A percentile compares a stretch with the other conserved stretches of the same genome.
phyloP scores from a whole-genome alignment of 2,888 invertebrate species.

The Oegoconia quadripuncta region DNA sequence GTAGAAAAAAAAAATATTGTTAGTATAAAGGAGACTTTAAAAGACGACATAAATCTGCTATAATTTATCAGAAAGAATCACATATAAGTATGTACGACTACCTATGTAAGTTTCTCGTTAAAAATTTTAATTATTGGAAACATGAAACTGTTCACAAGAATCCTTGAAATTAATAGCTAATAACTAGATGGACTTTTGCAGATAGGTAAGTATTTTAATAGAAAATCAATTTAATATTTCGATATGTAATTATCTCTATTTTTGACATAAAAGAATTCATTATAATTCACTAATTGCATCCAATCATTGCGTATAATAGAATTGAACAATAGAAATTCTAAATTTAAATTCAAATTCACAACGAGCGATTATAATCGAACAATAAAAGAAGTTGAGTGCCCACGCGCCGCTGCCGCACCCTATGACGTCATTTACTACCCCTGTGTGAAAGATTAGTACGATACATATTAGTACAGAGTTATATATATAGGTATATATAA shows the following conservation, averaged over 20 bases:
- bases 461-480: neutral
- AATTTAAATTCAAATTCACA: conserved; percentile 43
- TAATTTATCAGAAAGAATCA: no score
- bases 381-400: conserved; percentile 54
- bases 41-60: no score
- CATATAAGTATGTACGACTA: no score
- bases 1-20: no score
- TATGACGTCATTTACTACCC: conserved; percentile 5
- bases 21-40: no score
- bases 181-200: no score
- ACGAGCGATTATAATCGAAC: conserved; percentile 57
- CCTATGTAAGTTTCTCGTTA: no score
- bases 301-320: conserved; percentile 37
- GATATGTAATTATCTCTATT: conserved; percentile 13
- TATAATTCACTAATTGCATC: conserved; percentile 45
- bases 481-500: no score
- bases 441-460: neutral
- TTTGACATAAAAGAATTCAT: conserved; percentile 21
- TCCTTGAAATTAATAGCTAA: no score
- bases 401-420: conserved; percentile 44
- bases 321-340: conserved; percentile 47
- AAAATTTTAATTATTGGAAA: no score
- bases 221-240: conserved; percentile 3
- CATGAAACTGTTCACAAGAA: no score
- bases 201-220: conserved; percentile 15